These are phyloP conservation scores for Phengaris alcon DNA, from an alignment of 2,888 invertebrate species.

Conservation along the genomic window DNA sequence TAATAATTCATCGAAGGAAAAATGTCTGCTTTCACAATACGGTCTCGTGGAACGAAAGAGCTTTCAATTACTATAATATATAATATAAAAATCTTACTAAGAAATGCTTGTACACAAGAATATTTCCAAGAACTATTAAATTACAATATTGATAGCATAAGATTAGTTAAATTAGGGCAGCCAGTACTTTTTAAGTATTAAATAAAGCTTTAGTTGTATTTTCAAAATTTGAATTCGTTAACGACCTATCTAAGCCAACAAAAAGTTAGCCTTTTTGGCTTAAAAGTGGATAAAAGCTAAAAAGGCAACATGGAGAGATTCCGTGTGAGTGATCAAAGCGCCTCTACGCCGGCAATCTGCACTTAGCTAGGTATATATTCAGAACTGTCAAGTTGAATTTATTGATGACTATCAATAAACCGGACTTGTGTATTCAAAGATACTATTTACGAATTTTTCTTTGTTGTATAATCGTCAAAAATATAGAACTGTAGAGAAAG, in stretches of 20 bases:
- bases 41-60: conserved; percentile 4
- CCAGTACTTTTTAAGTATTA: too few species aligned
- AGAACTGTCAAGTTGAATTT: too few species aligned
- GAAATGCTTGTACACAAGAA: conserved; percentile 4
- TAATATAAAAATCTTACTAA: conserved; percentile 13
- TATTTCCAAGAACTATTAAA: background rate
- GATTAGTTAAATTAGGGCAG: background rate
- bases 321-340: conserved; percentile 54
- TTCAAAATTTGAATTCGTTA: background rate
- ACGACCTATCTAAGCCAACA: background rate
- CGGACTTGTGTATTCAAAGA: background rate
- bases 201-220: too few species aligned
- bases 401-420: background rate
- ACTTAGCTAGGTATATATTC: background rate
- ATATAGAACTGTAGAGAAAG: too few species aligned
- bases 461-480: too few species aligned
- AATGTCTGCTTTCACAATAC: conserved; percentile 16
- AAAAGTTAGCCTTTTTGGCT: conserved; percentile 27
- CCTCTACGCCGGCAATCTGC: conserved; percentile 5
- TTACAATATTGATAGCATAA: background rate
- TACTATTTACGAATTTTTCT: background rate
- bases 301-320: conserved; percentile 45
- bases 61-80: conserved; percentile 18
- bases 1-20: conserved; percentile 16
- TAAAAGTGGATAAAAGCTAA: conserved; percentile 41